Evolutionary conservation across 2,888 invertebrate genomes (phyloP), one percentile per base, ranked within the genome.

Genomic region (Dynastes hyllus): DNA sequence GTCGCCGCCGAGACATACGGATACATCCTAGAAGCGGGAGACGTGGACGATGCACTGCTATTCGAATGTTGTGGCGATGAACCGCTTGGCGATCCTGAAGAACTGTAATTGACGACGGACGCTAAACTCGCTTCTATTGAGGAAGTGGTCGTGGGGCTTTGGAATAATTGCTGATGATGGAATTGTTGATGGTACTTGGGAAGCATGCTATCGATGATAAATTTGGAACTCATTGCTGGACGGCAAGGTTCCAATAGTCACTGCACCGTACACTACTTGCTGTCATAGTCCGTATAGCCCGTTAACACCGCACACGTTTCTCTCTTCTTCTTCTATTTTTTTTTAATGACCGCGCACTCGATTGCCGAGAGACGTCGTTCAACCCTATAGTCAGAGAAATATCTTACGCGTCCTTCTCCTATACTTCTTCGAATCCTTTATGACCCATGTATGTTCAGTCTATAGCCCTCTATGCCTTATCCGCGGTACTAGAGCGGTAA

Each of bases 171-270:
- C 86, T 91, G 93, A 88, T 94, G 94, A 89, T 93, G 93, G 90
- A 93, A 93, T 90, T 93, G 92, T 90, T 94, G 94, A 90, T 93
- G 96, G 92, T 97, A 97, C 93, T 97, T 97, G 88, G 97, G 97
- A 92, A 97, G 95, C 96, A 97, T 97, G 93, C 96, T 96, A 95
- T 97, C 97, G 92, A 97, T 95, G 93, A 96, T 96, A 93, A 97
- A 97, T 94, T 97, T 97, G 93, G 96, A 96, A 94, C 94, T 96
- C 97, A 97, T 97, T 93, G 94, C 94, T 89, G 87, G 85, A 84
- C 85, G 85, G 87, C 87, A 85, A 84, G 84, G 86, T 84, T 83
- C 86, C 85, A 83, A 79, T 77, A 78, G 83, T 86, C 87, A 88
- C 87, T 87, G 85, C 85, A 86, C 85, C 86, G 85, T 86, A 86